These are phyloP conservation scores for Glaucidium brasilianum DNA, from an alignment of 2,113 vertebrate species.

Conservation along the genomic window DNA sequence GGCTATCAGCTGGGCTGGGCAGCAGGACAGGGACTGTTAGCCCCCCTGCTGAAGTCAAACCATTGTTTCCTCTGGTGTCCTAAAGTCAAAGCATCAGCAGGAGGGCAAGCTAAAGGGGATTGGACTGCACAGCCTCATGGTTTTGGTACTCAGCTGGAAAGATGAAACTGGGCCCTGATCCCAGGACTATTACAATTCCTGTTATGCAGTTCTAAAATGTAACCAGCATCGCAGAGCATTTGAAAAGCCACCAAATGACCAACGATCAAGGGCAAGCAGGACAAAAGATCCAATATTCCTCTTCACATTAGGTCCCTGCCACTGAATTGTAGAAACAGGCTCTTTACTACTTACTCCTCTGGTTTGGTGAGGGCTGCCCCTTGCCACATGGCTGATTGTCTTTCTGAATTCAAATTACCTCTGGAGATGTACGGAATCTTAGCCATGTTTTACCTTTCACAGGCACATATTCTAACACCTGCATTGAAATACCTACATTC, in stretches of 20 bases:
- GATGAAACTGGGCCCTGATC: neutral
- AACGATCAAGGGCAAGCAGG: neutral
- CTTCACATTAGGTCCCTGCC: neutral
- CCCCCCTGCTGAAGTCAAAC: neutral
- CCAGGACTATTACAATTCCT: neutral
- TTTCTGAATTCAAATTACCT: neutral
- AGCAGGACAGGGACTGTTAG: neutral
- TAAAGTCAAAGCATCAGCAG: conserved; percentile 6
- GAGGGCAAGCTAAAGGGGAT: neutral
- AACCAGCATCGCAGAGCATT: neutral
- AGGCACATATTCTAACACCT: neutral
- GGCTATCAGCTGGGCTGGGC: neutral
- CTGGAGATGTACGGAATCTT: neutral
- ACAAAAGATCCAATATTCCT: accelerated
- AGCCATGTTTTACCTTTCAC: neutral
- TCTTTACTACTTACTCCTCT: neutral
- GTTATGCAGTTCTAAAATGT: neutral
- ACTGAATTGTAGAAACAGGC: neutral
- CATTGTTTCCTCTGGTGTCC: neutral
- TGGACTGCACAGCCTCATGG: neutral
- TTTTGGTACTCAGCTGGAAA: neutral
- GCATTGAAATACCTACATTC: neutral
- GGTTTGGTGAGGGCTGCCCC: neutral
- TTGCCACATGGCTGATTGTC: neutral
- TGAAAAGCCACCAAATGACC: neutral